Conservation (phyloP, 2,888 invertebrate genomes). For the Mellilla xanthometata region DNA sequence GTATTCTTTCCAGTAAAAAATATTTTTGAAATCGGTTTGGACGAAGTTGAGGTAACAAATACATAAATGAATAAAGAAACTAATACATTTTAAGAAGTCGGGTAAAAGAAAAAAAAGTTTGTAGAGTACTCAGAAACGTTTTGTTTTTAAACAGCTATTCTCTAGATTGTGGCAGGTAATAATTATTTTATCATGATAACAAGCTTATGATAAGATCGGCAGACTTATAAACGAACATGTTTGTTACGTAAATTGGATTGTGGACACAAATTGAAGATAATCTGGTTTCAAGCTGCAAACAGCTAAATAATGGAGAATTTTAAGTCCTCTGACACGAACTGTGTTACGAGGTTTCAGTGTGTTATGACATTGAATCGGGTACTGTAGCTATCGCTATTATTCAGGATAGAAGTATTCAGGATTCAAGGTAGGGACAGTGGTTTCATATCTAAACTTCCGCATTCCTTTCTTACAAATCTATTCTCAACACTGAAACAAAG, state of each 20-base stretch:
- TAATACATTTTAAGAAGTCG: no score
- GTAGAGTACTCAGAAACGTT: no score
- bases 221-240: not conserved
- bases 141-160: not conserved
- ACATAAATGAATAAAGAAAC: no score
- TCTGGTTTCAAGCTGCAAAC: constrained; percentile 5
- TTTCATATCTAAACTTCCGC: not conserved
- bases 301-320: constrained; percentile 3
- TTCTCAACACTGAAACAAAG: not conserved
- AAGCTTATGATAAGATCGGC: constrained; percentile 6
- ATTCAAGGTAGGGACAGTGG: no score
- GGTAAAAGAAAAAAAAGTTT: no score
- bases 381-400: no score
- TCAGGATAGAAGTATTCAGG: no score
- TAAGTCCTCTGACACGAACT: constrained; percentile 7
- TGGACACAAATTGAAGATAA: constrained; percentile 5
- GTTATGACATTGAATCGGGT: no score
- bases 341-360: not conserved
- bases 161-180: not conserved
- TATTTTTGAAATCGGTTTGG: no score
- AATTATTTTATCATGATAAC: constrained; percentile 8
- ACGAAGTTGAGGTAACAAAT: no score
- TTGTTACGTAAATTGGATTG: constrained; percentile 10
- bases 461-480: constrained; percentile 1
- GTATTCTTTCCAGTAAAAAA: no score